Percentiles rank a stretch among this genome's conserved stretches.
phyloP scores from a whole-genome alignment of 2,113 vertebrate genomes.

The Sinosuthora webbiana region DNA sequence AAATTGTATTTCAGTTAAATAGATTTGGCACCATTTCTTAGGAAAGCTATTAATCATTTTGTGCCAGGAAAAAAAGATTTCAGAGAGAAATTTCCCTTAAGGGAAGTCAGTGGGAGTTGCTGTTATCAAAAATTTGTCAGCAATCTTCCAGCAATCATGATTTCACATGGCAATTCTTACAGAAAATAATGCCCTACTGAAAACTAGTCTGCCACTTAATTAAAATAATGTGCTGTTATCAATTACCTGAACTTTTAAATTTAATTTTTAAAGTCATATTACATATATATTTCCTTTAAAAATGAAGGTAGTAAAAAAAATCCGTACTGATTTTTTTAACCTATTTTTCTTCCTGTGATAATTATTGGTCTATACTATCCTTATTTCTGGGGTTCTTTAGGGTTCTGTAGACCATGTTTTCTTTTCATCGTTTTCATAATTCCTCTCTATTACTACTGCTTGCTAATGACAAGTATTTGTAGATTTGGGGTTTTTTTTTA shows the following conservation, averaged over 20 bases:
- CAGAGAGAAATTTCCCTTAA: constrained; percentile 35
- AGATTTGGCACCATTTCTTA: constrained; percentile 44
- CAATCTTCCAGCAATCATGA: neutral
- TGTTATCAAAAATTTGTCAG: constrained; percentile 36
- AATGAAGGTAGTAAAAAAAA: neutral
- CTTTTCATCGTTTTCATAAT: neutral
- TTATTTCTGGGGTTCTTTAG: neutral
- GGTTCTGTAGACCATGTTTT: neutral
- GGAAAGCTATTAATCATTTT: constrained; percentile 39
- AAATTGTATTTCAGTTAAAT: constrained; percentile 46
- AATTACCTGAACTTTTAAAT: neutral
- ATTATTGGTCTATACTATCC: neutral
- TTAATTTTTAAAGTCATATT: neutral
- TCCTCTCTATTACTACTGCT: neutral
- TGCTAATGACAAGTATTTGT: neutral
- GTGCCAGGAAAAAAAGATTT: constrained; percentile 29
- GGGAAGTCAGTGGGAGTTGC: constrained; percentile 13
- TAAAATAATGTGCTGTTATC: neutral
- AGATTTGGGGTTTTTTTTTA: neutral
- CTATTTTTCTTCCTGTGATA: neutral
- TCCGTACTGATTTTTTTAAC: neutral
- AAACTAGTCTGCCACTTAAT: neutral
- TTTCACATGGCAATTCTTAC: neutral
- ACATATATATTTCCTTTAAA: neutral
- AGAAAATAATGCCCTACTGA: neutral